Evolutionary conservation across 2,113 vertebrate species (phyloP).

Genomic region (Crocuta crocuta): DNA sequence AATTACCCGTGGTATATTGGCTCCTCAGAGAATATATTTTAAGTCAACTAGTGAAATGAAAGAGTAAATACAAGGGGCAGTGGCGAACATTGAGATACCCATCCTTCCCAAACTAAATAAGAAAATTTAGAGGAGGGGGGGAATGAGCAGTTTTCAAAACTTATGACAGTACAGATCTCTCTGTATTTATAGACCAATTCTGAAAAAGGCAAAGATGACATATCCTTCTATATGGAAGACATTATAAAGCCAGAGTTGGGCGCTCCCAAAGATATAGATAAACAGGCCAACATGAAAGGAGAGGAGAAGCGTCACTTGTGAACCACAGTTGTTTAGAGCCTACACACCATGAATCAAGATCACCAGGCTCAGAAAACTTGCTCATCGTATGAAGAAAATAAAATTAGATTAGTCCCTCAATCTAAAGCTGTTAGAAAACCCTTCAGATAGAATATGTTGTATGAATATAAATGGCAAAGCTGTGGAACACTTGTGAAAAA

Average conservation of each 20-base stretch:
- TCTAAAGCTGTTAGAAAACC: background rate
- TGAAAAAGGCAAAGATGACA: background rate
- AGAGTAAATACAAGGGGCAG: background rate
- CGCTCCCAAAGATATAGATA: background rate
- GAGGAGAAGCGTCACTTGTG: accelerated
- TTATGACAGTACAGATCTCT: background rate
- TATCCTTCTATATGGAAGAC: background rate
- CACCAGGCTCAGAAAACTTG: background rate
- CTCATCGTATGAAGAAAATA: background rate
- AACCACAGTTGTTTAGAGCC: background rate
- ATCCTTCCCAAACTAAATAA: background rate
- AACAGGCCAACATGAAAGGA: background rate
- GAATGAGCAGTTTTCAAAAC: background rate
- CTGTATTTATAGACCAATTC: background rate
- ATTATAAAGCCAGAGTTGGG: background rate
- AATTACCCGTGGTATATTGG: background rate
- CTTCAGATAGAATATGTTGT: background rate
- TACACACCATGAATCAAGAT: no score
- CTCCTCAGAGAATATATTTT: background rate
- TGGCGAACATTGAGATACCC: background rate
- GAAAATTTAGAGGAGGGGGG: background rate
- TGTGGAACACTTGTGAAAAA: background rate
- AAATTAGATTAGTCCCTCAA: background rate
- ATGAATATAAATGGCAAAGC: background rate
- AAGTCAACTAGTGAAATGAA: conserved; percentile 44